Conservation (phyloP, 1,140 invertebrate genomes). For the Neodiprion virginianus region DNA sequence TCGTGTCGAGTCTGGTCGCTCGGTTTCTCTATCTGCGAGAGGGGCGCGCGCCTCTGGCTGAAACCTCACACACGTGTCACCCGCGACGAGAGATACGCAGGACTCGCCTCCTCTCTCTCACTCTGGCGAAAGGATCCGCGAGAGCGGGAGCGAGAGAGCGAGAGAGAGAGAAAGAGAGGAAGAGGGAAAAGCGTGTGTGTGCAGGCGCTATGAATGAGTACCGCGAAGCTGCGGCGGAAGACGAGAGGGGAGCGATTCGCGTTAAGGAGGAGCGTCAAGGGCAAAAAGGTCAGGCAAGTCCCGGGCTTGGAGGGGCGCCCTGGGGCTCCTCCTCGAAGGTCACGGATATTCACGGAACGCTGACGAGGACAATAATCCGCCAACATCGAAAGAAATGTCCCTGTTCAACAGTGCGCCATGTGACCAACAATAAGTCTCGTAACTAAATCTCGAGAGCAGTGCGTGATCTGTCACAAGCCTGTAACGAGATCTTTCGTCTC, state of each 20-base stretch:
- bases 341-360: too few species aligned
- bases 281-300: slow-evolving; percentile 45
- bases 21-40: background rate
- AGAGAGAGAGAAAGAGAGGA: background rate
- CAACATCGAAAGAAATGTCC: too few species aligned
- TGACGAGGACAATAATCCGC: too few species aligned
- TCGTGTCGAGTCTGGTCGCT: background rate
- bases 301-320: background rate
- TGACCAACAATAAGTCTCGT: too few species aligned
- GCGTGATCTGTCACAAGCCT: too few species aligned
- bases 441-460: too few species aligned
- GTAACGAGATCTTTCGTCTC: too few species aligned
- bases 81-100: background rate
- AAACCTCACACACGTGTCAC: background rate
- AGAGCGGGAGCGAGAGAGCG: background rate
- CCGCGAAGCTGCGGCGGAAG: slow-evolving; percentile 7
- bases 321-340: background rate
- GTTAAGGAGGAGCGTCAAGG: slow-evolving; percentile 50
- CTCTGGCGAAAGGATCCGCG: background rate
- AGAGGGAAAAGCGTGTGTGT: background rate
- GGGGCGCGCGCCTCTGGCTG: background rate
- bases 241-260: slow-evolving; percentile 16
- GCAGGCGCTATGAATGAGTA: background rate
- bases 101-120: background rate
- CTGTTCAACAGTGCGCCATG: too few species aligned